phyloP scores from a whole-genome alignment of 2,797 vertebrate genomes.

The Phataginus tricuspis region DNA sequence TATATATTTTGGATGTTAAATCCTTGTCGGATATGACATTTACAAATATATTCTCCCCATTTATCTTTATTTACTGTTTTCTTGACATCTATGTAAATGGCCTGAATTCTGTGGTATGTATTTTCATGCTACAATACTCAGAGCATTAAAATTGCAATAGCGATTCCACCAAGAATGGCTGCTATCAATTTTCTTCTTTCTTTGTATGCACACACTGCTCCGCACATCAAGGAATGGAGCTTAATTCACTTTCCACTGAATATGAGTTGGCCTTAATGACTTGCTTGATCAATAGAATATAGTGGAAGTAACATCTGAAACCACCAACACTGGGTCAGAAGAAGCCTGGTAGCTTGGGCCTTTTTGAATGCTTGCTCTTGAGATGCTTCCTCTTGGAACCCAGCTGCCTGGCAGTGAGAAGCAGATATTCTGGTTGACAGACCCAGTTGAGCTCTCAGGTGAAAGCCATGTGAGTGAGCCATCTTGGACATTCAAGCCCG shows the following conservation, averaged over 20 bases:
- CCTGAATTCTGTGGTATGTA: neutral
- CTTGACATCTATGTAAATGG: neutral
- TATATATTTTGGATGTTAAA: too few relatives aligned
- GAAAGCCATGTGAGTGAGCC: neutral
- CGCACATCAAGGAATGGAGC: neutral
- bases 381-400: neutral
- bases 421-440: neutral
- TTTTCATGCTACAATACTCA: neutral
- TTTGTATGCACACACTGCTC: neutral
- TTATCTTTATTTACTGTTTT: neutral
- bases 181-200: neutral
- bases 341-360: neutral
- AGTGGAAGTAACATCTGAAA: neutral
- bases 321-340: neutral
- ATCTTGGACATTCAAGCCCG: neutral
- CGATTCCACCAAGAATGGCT: neutral
- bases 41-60: neutral
- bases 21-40: too few relatives aligned
- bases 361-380: neutral
- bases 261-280: neutral
- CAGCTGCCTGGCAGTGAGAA: neutral
- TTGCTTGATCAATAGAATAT: neutral
- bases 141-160: neutral
- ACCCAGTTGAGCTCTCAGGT: neutral
- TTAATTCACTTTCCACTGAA: neutral